Base-by-base conservation (phyloP, 2,888 invertebrate species). In the Tortrix viridana region DNA sequence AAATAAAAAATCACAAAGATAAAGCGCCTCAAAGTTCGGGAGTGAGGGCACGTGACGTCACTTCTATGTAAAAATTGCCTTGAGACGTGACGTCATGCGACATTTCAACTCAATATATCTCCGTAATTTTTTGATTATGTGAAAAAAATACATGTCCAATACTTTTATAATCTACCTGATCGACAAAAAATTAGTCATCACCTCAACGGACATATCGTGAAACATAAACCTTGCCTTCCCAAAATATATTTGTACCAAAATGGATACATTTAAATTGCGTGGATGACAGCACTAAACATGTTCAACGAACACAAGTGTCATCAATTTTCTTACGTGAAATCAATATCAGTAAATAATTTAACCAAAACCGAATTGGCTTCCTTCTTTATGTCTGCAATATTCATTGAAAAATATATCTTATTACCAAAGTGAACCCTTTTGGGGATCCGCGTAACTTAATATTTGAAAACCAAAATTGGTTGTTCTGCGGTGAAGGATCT, bases 341-440 rank as follows among this genome's bases (percentile, higher is more conserved):
- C 43, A 61, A 61, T 61, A 61, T 61, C 60, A 48, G 41, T 61
- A 48, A 54, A 61, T 61, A 43, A 61, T 49, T 61, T 57, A 41
- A 41, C 38, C 54, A 55, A 55, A 55, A 61, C 47, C 48, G 20
- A 61, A 61, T 61, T 61, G 54, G 22, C 48, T 61, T 49, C 48
- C 43, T 55, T 54, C 43, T 55, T 61, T 61, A 61, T 49, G 60
- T 55, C 60, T 48, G 48, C 23, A 55, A 55, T 61, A 54, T 55
- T 49, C 32, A 61, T 55, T 47, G 54, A 61, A 61, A 61, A 55
- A 26, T 37, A 18, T 55, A 43, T 43, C 47, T 61, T 61, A 61
- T 44, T 41, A 14, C 48, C 5, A 43, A 41, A 48, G 41, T 20
- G 48, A 43, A 19, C n/a, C 6, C n/a, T 46, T 59, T 54, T 48